Conservation (phyloP, 2,113 vertebrate species). For the Catharus minimus region DNA sequence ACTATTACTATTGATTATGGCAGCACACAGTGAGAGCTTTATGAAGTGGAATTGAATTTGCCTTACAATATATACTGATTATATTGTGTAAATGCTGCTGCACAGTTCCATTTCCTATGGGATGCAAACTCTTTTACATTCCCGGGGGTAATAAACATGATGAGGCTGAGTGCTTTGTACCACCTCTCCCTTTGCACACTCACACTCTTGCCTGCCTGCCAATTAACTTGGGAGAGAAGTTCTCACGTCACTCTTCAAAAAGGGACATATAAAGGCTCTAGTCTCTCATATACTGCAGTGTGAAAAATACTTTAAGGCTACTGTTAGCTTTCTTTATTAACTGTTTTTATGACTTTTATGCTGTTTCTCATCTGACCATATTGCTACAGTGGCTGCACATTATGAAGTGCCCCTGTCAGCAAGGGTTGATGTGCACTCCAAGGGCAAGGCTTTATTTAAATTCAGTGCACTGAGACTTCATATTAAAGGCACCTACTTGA, state of each 20-base stretch:
- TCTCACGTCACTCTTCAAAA: not conserved
- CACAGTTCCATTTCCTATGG: not conserved
- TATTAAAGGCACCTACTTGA: not conserved
- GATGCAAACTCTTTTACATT: not conserved
- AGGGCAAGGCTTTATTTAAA: not conserved
- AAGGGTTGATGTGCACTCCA: not conserved
- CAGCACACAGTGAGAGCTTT: not conserved
- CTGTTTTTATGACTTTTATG: not conserved
- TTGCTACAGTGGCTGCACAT: not conserved
- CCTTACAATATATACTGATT: not conserved
- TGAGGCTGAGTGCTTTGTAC: not conserved
- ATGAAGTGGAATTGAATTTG: slow-evolving; percentile 19
- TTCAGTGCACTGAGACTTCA: not conserved
- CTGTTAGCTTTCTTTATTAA: slow-evolving; percentile 17
- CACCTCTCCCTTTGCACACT: not conserved
- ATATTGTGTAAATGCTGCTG: not conserved
- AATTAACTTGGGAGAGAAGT: not conserved
- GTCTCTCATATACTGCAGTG: not conserved
- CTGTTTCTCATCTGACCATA: not conserved
- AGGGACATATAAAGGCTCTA: not conserved
- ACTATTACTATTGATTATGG: not conserved
- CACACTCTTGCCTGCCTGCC: not conserved
- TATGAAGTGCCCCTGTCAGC: not conserved
- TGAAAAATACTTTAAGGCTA: not conserved
- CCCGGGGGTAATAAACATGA: not conserved